Evolutionary conservation across 64 coral and sea anemone genomes (phyloP).

Genomic region (Acropora yongei): DNA sequence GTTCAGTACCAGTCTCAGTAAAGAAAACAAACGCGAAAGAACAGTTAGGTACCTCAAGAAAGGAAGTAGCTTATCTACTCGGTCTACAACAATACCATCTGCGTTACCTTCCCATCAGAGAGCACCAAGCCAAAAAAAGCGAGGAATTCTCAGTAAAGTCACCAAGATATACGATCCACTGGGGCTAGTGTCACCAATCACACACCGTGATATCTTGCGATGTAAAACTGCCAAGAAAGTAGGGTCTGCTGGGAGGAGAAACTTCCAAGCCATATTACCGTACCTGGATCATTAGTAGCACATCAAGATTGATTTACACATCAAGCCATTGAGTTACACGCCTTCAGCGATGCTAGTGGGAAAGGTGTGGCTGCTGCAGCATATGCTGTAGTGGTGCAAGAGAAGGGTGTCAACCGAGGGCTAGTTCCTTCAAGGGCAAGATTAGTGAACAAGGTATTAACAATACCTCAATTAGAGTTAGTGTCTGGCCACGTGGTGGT

Average conservation of each 20-base stretch:
- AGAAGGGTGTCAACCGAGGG: neutral
- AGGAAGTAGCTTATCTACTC: neutral
- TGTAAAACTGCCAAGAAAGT: neutral
- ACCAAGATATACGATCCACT: neutral
- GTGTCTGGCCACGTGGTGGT: conserved; percentile 25
- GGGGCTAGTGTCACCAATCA: neutral
- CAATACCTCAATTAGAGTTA: conserved; percentile 30
- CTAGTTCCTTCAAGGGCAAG: conserved; percentile 29
- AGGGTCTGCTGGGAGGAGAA: conserved; percentile 10
- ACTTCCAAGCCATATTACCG: neutral
- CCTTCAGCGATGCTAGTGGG: conserved; percentile 10
- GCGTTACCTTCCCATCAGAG: neutral
- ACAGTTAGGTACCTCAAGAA: neutral
- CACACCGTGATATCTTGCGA: conserved; percentile 14
- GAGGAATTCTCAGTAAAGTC: neutral
- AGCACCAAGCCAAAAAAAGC: neutral
- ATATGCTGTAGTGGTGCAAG: neutral
- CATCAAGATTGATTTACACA: neutral
- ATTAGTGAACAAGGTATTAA: conserved; percentile 35
- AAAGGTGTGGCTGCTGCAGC: conserved; percentile 1
- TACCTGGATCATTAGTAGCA: neutral
- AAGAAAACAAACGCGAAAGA: neutral
- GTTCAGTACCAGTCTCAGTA: neutral
- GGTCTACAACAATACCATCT: neutral
- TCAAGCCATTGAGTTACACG: conserved; percentile 22